Conservation (phyloP, 2,888 invertebrate genomes). For the Emmelina monodactyla region DNA sequence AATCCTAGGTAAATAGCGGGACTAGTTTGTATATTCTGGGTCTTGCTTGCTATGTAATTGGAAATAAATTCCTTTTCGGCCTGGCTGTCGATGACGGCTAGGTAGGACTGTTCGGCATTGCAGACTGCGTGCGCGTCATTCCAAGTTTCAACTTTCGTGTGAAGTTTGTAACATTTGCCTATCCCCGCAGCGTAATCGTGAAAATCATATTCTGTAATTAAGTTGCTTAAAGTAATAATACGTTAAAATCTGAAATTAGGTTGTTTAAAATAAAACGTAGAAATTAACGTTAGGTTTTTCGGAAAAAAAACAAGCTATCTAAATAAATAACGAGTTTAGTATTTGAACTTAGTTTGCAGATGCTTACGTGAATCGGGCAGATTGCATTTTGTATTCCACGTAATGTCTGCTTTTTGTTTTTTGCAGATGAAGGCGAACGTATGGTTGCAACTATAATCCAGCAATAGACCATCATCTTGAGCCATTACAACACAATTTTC, state of each 20-base stretch:
- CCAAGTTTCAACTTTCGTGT: slow-evolving; percentile 16
- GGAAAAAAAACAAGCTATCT: not conserved
- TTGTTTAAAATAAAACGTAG: not conserved
- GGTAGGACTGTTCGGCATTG: slow-evolving; percentile 15
- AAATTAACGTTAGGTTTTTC: not conserved
- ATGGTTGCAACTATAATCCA: slow-evolving; percentile 28
- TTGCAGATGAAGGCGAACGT: slow-evolving; percentile 41
- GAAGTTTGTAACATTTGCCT: slow-evolving; percentile 19
- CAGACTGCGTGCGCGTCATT: slow-evolving; percentile 17
- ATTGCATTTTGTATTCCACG: slow-evolving; percentile 38
- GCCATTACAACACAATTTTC: slow-evolving; percentile 32
- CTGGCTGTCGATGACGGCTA: slow-evolving; percentile 17
- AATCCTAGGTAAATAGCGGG: not conserved
- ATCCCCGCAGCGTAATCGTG: slow-evolving; percentile 7
- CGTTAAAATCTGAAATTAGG: not conserved
- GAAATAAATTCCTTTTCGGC: slow-evolving; percentile 14
- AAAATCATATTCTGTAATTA: too few species aligned
- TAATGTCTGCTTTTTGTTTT: slow-evolving; percentile 26
- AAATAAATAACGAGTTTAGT: not conserved
- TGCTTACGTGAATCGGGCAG: slow-evolving; percentile 32
- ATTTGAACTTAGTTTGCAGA: too few species aligned
- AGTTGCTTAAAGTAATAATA: not conserved
- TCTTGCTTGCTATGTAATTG: too few species aligned
- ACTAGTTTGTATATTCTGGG: too few species aligned
- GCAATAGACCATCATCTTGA: slow-evolving; percentile 22